Evolutionary conservation across 2,888 invertebrate species (phyloP).

Genomic region (Baronia brevicornis): DNA sequence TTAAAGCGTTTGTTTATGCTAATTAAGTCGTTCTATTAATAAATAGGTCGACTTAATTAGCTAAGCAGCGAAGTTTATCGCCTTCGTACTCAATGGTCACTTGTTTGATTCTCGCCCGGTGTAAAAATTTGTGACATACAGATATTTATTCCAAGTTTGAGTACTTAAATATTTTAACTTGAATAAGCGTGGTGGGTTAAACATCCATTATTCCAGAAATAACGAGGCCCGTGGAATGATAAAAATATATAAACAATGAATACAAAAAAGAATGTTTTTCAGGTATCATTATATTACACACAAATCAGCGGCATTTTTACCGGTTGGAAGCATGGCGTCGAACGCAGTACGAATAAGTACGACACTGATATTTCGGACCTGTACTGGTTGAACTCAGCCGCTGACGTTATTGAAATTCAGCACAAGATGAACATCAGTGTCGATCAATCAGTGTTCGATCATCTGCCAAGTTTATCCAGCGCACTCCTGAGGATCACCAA

Average conservation of each 20-base stretch:
- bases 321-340: constrained; percentile 83
- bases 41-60: too few species aligned
- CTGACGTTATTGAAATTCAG: constrained; percentile 84
- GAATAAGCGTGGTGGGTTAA: too few species aligned
- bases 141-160: too few species aligned
- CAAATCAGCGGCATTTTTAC: constrained; percentile 86
- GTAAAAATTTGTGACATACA: too few species aligned
- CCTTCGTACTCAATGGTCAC: too few species aligned
- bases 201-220: too few species aligned
- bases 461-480: constrained; percentile 69
- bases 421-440: constrained; percentile 60
- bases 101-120: too few species aligned
- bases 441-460: constrained; percentile 37
- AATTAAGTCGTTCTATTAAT: too few species aligned
- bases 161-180: too few species aligned
- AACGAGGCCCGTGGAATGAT: too few species aligned
- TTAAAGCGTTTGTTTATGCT: too few species aligned
- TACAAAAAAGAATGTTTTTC: constrained; percentile 17
- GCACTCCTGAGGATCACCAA: constrained; percentile 79
- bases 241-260: not conserved
- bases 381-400: constrained; percentile 83
- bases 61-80: too few species aligned
- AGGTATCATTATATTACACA: constrained; percentile 83
- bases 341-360: constrained; percentile 76
- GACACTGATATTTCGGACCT: constrained; percentile 79